phyloP scores from a whole-genome alignment of 2,113 vertebrate species.

The Sylvia atricapilla region DNA sequence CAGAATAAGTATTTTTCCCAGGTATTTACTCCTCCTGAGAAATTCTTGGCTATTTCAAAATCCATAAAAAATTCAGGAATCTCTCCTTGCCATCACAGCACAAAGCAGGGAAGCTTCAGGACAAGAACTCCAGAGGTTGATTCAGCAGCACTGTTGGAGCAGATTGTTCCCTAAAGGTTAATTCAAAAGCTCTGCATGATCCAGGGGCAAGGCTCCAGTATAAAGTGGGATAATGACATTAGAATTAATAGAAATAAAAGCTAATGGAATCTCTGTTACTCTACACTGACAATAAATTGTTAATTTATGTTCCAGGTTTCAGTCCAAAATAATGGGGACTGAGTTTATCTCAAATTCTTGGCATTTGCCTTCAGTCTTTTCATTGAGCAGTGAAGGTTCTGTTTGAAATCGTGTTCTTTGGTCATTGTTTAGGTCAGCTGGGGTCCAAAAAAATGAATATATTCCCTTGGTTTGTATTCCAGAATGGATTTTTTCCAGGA shows the following conservation, averaged over 20 bases:
- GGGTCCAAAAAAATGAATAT: not conserved
- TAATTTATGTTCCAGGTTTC: not conserved
- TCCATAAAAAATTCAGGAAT: not conserved
- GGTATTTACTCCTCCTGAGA: not conserved
- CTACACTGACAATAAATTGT: not conserved
- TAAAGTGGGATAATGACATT: not conserved
- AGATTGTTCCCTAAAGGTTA: not conserved
- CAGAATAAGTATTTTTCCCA: not conserved
- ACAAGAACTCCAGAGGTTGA: not conserved
- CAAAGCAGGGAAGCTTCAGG: not conserved
- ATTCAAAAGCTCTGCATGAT: not conserved
- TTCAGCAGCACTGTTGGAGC: not conserved
- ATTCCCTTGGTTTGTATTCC: not conserved
- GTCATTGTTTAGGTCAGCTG: not conserved
- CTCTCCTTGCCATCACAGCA: not conserved
- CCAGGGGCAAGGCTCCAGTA: not conserved
- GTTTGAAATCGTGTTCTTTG: not conserved
- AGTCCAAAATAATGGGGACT: not conserved
- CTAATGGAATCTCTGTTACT: not conserved
- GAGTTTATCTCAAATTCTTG: not conserved
- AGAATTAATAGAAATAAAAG: not conserved
- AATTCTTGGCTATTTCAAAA: not conserved
- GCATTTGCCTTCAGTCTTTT: not conserved
- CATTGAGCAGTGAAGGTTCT: not conserved
- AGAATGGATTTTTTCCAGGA: not conserved